Conservation (phyloP, 2,797 vertebrate genomes). For the Liasis olivaceus region DNA sequence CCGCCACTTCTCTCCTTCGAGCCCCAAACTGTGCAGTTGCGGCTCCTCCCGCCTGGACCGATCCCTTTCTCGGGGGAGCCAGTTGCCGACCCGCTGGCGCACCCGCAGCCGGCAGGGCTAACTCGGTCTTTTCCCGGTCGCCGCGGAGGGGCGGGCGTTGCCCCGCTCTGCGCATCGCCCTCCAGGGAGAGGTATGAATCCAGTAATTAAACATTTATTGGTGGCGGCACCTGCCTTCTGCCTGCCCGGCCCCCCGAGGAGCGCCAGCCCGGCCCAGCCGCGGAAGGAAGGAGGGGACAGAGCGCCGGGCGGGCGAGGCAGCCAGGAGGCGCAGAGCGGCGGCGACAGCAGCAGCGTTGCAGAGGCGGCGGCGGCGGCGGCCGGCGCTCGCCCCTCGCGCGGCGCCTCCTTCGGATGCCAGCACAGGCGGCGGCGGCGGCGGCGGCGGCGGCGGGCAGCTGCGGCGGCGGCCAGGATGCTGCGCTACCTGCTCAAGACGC, state of each 20-base stretch:
- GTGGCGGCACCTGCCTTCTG: conserved; percentile 87
- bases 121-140: not conserved
- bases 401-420: conserved; percentile 59
- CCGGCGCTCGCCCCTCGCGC: conserved; percentile 79
- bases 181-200: conserved; percentile 87
- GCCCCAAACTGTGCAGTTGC: not conserved
- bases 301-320: conserved; percentile 56
- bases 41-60: not conserved
- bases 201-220: conserved; percentile 94
- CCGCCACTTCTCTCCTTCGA: accelerated
- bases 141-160: not conserved
- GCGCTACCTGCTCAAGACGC: conserved; percentile 94
- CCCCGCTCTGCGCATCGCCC: not conserved
- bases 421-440: conserved; percentile 34
- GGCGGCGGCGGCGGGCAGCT: conserved; percentile 17
- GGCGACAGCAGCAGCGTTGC: conserved; percentile 66
- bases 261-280: conserved; percentile 64
- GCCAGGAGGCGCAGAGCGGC: conserved; percentile 47
- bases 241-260: conserved; percentile 69
- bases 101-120: not conserved
- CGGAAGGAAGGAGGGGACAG: conserved; percentile 58
- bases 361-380: conserved; percentile 69
- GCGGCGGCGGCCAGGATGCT: conserved; percentile 78
- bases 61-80: not conserved
- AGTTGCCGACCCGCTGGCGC: not conserved